Evolutionary conservation across 2,113 vertebrate genomes (phyloP).

Genomic region (Spermophilus dauricus): DNA sequence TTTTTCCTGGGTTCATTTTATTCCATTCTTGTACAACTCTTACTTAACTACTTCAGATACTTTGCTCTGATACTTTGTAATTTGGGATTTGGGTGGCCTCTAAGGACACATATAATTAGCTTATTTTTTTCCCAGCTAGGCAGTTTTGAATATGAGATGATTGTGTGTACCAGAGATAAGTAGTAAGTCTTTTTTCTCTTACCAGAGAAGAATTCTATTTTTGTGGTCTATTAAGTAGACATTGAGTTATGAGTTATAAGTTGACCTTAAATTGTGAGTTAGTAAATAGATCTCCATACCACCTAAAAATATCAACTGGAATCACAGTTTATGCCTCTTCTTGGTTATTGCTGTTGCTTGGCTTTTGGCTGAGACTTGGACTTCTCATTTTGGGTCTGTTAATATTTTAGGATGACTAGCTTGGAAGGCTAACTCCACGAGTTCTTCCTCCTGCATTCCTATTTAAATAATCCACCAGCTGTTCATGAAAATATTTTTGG

Average conservation of each 20-base stretch:
- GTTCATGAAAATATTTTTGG: not conserved
- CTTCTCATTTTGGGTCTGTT: not conserved
- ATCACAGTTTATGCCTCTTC: not conserved
- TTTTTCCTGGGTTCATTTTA: not conserved
- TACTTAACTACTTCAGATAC: not conserved
- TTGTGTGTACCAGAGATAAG: not conserved
- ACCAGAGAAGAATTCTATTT: not conserved
- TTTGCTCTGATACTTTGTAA: not conserved
- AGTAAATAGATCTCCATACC: not conserved
- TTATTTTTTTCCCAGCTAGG: slow-evolving; percentile 37
- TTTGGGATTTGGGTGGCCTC: not conserved
- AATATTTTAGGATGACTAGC: not conserved
- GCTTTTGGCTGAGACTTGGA: not conserved
- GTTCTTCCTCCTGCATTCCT: not conserved
- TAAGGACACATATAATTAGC: not conserved
- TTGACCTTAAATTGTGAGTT: slow-evolving; percentile 23
- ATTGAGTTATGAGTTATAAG: not conserved
- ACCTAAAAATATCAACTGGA: not conserved
- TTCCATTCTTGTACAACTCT: not conserved
- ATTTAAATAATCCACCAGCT: slow-evolving; percentile 41
- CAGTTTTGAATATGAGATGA: slow-evolving; percentile 34
- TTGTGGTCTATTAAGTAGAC: not conserved
- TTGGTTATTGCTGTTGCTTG: not conserved
- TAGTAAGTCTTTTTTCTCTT: not conserved
- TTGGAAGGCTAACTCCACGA: not conserved